These are phyloP conservation scores for Cheilinus undulatus DNA, from an alignment of 2,113 vertebrate genomes.

Conservation along the genomic window DNA sequence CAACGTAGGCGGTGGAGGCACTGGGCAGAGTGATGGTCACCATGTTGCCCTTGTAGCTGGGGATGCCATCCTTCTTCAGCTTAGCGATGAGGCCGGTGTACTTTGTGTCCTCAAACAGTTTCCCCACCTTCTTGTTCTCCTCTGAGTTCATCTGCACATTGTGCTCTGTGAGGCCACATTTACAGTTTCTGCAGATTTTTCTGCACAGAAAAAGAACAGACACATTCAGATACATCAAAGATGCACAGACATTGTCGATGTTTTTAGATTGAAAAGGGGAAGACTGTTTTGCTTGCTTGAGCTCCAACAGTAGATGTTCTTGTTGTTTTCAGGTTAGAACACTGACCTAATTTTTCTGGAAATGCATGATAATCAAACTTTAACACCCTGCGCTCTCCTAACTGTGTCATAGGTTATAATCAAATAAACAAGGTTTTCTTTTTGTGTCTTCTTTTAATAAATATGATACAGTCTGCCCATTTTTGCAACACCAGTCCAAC, in stretches of 20 bases:
- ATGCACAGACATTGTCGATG: background rate
- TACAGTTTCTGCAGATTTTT: constrained; percentile 98
- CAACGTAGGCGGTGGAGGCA: constrained; percentile 57
- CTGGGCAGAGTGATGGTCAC: constrained; percentile 90
- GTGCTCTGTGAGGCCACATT: constrained; percentile 94
- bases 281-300: background rate
- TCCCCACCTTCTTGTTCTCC: constrained; percentile 96
- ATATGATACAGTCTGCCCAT: no score
- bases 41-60: constrained; percentile 89
- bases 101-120: constrained; percentile 96
- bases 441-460: no score
- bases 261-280: background rate
- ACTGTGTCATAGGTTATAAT: no score
- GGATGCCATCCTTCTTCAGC: constrained; percentile 91
- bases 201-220: constrained; percentile 77
- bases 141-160: constrained; percentile 90
- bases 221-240: background rate
- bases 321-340: background rate
- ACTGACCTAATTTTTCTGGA: background rate
- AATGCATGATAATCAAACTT: background rate
- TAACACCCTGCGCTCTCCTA: no score
- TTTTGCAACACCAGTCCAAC: background rate
- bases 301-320: no score
- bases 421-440: no score
- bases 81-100: constrained; percentile 95